Percentiles rank a stretch among this genome's conserved stretches.
Evolutionary conservation across 1,140 invertebrate genomes (phyloP).

Genomic region (Subanguina moxae): DNA sequence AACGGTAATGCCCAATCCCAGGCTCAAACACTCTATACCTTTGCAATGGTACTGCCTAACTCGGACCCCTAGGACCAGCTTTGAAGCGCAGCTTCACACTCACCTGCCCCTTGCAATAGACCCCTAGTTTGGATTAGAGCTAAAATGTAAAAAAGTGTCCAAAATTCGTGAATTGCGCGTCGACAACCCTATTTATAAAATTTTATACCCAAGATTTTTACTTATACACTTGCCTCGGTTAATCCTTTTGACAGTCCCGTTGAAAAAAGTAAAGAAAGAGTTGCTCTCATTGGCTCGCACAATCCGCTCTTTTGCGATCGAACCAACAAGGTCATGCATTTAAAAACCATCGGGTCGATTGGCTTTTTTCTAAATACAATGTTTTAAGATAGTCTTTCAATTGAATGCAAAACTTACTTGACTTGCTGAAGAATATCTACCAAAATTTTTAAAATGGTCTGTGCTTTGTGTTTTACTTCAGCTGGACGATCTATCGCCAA

Average conservation of each 20-base stretch:
- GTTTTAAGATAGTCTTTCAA: neutral
- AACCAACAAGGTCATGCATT: conserved; percentile 85
- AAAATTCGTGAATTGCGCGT: too few relatives aligned
- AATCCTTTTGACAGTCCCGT: conserved; percentile 77
- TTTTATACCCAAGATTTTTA: too few relatives aligned
- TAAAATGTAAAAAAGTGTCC: too few relatives aligned
- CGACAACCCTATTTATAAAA: too few relatives aligned
- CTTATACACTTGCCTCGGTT: conserved; percentile 81
- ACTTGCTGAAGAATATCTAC: conserved; percentile 29
- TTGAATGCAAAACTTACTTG: neutral
- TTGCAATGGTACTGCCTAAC: too few relatives aligned
- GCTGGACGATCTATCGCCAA: conserved; percentile 32
- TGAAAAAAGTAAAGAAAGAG: conserved; percentile 84
- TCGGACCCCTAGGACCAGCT: too few relatives aligned
- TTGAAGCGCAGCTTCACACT: too few relatives aligned
- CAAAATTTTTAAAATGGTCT: conserved; percentile 38
- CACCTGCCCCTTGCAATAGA: too few relatives aligned
- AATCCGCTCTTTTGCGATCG: conserved; percentile 72
- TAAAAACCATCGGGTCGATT: conserved; percentile 84
- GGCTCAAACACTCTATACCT: too few relatives aligned
- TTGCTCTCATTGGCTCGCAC: conserved; percentile 72
- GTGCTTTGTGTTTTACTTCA: conserved; percentile 48
- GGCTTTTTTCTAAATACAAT: conserved; percentile 64
- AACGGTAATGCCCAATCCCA: too few relatives aligned
- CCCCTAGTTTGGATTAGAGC: too few relatives aligned